A percentile compares a stretch with the other conserved stretches of the same genome.
Evolutionary conservation across 2,113 vertebrate species (phyloP).

Genomic region (Chlorodrepanis virens): DNA sequence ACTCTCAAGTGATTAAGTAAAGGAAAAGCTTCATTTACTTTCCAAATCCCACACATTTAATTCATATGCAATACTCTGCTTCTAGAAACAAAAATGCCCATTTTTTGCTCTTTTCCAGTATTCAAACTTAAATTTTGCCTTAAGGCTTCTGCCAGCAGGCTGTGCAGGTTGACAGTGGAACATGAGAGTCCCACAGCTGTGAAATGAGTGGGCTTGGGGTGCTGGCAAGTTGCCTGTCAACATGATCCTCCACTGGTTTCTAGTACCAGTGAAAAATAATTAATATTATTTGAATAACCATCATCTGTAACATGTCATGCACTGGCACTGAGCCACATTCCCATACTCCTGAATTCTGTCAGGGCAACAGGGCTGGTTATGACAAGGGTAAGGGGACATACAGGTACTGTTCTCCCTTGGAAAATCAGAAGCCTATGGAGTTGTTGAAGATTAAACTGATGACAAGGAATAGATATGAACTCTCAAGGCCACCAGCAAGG

Average conservation of each 20-base stretch:
- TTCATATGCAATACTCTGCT: neutral
- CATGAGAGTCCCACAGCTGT: neutral
- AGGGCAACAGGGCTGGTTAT: neutral
- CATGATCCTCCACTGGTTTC: neutral
- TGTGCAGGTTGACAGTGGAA: neutral
- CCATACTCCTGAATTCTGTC: neutral
- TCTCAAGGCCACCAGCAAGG: neutral
- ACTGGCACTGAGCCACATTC: neutral
- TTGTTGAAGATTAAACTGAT: neutral
- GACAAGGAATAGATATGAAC: neutral
- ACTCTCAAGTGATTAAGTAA: neutral
- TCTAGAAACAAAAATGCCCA: neutral
- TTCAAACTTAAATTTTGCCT: slow-evolving; percentile 30
- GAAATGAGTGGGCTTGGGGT: slow-evolving; percentile 17
- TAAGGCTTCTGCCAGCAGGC: neutral
- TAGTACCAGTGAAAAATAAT: neutral
- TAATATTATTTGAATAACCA: neutral
- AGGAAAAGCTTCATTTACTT: neutral
- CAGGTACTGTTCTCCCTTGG: neutral
- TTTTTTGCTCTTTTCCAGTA: neutral
- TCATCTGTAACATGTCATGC: neutral
- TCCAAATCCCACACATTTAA: neutral
- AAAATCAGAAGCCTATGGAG: neutral
- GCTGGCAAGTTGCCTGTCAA: neutral
- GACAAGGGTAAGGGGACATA: neutral